A percentile compares a stretch with the other conserved stretches of the same genome.
Conservation (phyloP, 2,797 vertebrate genomes). For the Myioborus miniatus region DNA sequence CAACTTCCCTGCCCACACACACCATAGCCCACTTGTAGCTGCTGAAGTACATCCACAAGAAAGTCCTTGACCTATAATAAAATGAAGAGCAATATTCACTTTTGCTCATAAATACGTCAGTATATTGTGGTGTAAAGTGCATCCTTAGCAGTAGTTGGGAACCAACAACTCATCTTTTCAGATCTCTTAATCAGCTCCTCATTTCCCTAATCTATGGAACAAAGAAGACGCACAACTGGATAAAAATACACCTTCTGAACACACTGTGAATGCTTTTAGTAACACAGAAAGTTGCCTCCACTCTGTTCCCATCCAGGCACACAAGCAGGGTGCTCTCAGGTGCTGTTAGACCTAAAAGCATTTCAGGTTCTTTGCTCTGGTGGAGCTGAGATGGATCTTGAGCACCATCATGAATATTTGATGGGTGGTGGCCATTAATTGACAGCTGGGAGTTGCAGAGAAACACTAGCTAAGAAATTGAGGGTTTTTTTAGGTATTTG, state of each 20-base stretch:
- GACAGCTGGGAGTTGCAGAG: not conserved
- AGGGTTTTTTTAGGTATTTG: not conserved
- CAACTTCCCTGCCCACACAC: not conserved
- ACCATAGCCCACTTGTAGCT: not conserved
- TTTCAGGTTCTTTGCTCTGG: accelerated
- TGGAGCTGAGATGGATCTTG: not conserved
- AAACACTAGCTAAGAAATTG: not conserved
- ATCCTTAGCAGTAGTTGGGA: not conserved
- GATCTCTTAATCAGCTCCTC: not conserved
- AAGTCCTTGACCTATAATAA: not conserved
- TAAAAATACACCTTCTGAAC: not conserved
- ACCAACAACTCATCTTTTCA: not conserved
- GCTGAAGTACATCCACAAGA: not conserved
- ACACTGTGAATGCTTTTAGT: accelerated
- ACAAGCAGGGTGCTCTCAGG: not conserved
- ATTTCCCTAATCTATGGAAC: not conserved
- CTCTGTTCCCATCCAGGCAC: accelerated
- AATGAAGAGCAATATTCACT: not conserved
- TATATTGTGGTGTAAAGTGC: not conserved
- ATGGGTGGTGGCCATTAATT: not conserved
- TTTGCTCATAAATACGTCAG: not conserved
- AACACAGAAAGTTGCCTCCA: accelerated
- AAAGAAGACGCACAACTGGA: not conserved
- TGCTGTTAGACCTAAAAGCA: not conserved
- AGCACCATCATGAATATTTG: not conserved